Conservation (phyloP, 53 echinoderm and acorn worm genomes). For the Paelopatides confundens region DNA sequence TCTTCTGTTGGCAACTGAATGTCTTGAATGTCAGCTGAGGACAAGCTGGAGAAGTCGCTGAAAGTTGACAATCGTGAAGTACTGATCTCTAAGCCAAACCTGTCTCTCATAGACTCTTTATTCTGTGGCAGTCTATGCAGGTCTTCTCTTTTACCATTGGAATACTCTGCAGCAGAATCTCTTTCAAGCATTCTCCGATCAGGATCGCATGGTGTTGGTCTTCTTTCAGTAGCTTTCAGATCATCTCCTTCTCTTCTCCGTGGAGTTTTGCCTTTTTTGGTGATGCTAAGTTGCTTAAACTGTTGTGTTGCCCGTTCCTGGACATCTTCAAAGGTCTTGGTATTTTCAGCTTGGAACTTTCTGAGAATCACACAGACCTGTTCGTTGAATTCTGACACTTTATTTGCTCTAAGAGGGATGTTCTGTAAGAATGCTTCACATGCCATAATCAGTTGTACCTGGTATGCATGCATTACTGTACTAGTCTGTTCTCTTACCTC, state of each 20-base stretch:
- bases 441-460: neutral
- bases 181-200: too few relatives aligned
- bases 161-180: too few relatives aligned
- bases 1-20: neutral
- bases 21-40: neutral
- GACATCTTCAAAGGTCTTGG: neutral
- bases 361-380: neutral
- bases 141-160: neutral
- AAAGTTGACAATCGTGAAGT: neutral
- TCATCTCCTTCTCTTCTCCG: neutral
- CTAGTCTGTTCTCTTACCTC: neutral
- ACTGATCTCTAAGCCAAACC: constrained; percentile 2
- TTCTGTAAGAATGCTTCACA: constrained; percentile 7
- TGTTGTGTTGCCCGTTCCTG: neutral
- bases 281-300: neutral
- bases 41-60: neutral
- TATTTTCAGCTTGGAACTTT: neutral
- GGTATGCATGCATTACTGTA: neutral
- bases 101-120: neutral
- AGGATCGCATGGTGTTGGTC: neutral
- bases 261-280: neutral
- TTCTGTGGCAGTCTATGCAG: neutral
- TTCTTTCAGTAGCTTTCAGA: neutral
- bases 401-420: neutral
- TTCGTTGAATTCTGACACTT: constrained; percentile 10